Evolutionary conservation across 2,797 vertebrate genomes (phyloP), one percentile per base, ranked within the genome.

Genomic region (Meriones psammophilus): DNA sequence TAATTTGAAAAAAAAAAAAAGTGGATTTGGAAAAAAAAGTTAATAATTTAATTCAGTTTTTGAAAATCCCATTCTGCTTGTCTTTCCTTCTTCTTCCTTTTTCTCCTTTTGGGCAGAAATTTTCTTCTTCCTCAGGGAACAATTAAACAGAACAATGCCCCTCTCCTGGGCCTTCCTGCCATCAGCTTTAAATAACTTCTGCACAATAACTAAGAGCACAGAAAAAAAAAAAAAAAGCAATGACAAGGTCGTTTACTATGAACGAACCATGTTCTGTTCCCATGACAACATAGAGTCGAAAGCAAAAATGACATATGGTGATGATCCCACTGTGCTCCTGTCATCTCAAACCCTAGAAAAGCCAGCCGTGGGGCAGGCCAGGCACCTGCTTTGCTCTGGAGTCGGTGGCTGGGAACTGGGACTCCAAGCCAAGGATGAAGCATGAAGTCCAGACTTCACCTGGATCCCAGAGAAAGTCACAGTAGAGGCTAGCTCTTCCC

Each of bases 241-340:
- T 73, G 96, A 97, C 98, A 98, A 98, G 98, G 98, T 98, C 97
- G 66, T 97, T 98, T 97, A 97, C 97, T 98, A 98, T 68, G 97
- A 98, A 97, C 97, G 97, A 98, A 96, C 97, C 97, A 97, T 94
- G 97, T 96, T 97, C 73, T 4, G 98, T 99, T 98, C 96, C 98
- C 97, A 95, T 96, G 96, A 98, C 97, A 98, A 98, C 98, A 95
- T 24, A 74, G 97, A 98, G 94, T 80, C 92, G 33, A 88, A 98
- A 77, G 96, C 97, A 97, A 93, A 68, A 94, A 96, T 68, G 88
- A 96, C 97, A 98, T 76, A 88, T 66, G 77, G 94, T 95, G 94
- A 97, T 97, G 81, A 79, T 96, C 95, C 97, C 84, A 91, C 96
- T 96, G 95, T 62, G 39, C 3, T 24, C 18, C 26, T 66, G 64